phyloP scores from a whole-genome alignment of 2,113 vertebrate genomes.

The Burhinus bistriatus region DNA sequence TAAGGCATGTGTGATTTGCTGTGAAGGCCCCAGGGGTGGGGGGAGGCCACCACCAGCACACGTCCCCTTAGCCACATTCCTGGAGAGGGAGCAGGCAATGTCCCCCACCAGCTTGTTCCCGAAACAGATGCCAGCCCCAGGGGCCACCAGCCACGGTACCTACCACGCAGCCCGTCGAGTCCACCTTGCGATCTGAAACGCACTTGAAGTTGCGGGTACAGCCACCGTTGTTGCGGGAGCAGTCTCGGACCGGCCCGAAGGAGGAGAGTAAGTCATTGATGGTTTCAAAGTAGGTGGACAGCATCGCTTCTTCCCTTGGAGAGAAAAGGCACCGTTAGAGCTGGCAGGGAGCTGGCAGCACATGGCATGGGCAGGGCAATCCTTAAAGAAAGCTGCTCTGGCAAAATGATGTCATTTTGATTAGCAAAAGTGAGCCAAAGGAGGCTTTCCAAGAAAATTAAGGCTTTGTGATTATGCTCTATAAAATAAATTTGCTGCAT shows the following conservation, averaged over 20 bases:
- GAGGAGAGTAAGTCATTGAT: slow-evolving; percentile 95
- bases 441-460: not conserved
- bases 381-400: not conserved
- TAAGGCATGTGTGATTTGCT: fast-evolving
- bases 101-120: not conserved
- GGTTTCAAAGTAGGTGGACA: slow-evolving; percentile 96
- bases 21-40: fast-evolving
- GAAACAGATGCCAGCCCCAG: not conserved
- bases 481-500: not conserved
- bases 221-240: slow-evolving; percentile 93
- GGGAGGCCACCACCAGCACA: not conserved
- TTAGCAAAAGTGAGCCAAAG: fast-evolving
- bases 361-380: fast-evolving
- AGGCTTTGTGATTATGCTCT: not conserved
- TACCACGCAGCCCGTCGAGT: slow-evolving; percentile 96
- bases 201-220: slow-evolving; percentile 98
- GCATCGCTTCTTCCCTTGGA: slow-evolving; percentile 94
- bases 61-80: not conserved
- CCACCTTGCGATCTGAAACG: slow-evolving; percentile 90
- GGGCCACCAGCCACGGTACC: not conserved
- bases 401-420: not conserved
- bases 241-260: slow-evolving; percentile 94
- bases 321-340: slow-evolving; percentile 65
- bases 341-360: not conserved
- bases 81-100: fast-evolving